These are phyloP conservation scores for Eubucco bourcierii DNA, from an alignment of 2,113 vertebrate species.

Conservation along the genomic window DNA sequence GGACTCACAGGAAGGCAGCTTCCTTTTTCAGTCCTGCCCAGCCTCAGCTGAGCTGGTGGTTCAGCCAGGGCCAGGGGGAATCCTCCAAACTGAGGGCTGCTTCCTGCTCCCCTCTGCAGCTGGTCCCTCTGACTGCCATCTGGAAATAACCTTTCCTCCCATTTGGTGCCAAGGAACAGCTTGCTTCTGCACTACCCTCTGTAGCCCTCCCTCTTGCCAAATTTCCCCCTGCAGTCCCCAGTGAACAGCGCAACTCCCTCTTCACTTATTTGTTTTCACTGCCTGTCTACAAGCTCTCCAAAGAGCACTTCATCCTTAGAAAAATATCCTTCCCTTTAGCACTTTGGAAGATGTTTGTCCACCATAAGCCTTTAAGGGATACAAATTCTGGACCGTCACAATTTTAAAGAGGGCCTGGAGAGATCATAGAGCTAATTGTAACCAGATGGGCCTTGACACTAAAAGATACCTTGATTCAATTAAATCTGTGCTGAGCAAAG, in stretches of 20 bases:
- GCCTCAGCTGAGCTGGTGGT: neutral
- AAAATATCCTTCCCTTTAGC: constrained; percentile 5
- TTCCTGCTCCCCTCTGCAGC: constrained; percentile 6
- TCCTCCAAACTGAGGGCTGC: neutral
- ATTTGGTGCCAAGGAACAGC: constrained; percentile 21
- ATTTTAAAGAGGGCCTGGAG: constrained; percentile 30
- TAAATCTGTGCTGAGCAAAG: constrained; percentile 36
- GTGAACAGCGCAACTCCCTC: neutral
- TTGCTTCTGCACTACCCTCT: neutral
- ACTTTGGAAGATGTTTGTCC: neutral
- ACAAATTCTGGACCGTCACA: accelerated
- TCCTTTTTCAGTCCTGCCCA: neutral
- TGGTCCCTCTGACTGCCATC: constrained; percentile 10
- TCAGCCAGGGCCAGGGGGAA: neutral
- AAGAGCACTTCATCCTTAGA: neutral
- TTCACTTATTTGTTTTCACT: neutral
- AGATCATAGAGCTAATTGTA: constrained; percentile 39
- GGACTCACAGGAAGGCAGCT: accelerated
- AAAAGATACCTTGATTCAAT: constrained; percentile 36
- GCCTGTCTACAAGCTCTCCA: neutral
- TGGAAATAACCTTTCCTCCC: constrained; percentile 30
- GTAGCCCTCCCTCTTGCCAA: neutral
- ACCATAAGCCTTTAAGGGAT: neutral
- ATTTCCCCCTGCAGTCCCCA: neutral
- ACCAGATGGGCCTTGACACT: constrained; percentile 36